These are phyloP conservation scores for Globicephala melas DNA, from an alignment of 2,113 vertebrate species.

Conservation along the genomic window DNA sequence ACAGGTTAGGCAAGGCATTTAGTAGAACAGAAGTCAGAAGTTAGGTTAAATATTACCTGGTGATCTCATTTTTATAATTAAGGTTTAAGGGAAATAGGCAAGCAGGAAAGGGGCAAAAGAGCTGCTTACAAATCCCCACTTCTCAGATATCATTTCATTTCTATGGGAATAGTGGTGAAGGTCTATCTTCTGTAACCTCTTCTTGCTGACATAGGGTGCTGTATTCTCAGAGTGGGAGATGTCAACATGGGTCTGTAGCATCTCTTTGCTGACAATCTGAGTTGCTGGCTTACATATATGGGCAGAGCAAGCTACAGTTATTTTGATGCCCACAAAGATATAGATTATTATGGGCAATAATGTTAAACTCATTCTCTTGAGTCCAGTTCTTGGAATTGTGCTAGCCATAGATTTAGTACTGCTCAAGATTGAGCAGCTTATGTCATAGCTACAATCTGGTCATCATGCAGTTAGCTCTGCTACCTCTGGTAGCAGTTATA, in stretches of 20 bases:
- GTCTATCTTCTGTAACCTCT: neutral
- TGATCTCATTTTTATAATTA: neutral
- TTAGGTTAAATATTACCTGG: neutral
- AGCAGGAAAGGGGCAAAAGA: neutral
- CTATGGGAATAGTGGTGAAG: neutral
- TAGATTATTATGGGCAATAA: neutral
- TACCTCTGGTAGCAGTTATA: neutral
- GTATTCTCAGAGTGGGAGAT: neutral
- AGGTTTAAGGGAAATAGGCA: neutral
- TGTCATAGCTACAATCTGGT: neutral
- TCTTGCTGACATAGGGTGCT: neutral
- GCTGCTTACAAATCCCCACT: neutral
- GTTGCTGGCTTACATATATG: neutral
- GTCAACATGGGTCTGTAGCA: neutral
- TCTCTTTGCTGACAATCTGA: neutral
- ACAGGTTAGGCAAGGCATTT: no score
- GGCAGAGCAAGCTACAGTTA: neutral
- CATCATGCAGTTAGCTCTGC: neutral
- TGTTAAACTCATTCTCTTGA: neutral
- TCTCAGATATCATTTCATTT: neutral
- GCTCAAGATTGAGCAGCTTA: neutral
- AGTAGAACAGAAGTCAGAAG: neutral
- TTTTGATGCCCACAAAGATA: neutral
- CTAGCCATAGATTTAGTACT: neutral
- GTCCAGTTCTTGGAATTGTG: neutral